Base-by-base conservation (phyloP, 2,888 invertebrate species). In the Hypomecis atomaria region DNA sequence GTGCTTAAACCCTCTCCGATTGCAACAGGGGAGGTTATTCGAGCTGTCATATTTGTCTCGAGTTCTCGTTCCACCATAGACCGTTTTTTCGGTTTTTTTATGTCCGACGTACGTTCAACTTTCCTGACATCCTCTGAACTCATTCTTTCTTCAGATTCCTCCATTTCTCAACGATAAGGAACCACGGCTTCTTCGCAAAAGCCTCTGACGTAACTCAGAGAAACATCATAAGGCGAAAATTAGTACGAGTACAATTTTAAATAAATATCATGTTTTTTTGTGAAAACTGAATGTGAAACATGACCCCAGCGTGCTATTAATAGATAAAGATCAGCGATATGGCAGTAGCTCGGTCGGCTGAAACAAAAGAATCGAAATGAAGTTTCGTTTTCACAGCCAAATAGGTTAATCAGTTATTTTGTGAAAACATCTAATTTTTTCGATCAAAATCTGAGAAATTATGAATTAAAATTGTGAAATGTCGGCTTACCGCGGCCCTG, bases 341-440 rank as follows among this genome's bases (percentile, higher is more conserved):
- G 64, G 55, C 70, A 71, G 73, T 78, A 78, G 71, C 72, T 74
- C 71, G 71, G 63, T 70, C 66, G 68, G 75, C 90, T 90, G 88
- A 85, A 90, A 91, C 89, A 91, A 90, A 90, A 92, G 85, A 92
- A 91, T 81, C 84, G 56, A 92, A 90, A 90, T 88, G 82, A 91
- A 92, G 92, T 92, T 92, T 83, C 81, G 80, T 76, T 78, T 82
- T 78, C 73, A 74, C 73, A 69, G 65, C 66, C 74, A 87, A 81
- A 78, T 87, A 89, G 89, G 90, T 90, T 90, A 90, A 79, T 85
- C 71, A 76, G 84, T 80, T 78, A 83, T 82, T 82, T 78, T 65
- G 73, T 71, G 66, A 71, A 78, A 82, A 79, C 77, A 78, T 72
- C 64, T 53, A 62, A 36, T 67, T 72, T 74, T 68, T 62, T 60